Percentiles rank a stretch among this genome's conserved stretches.
phyloP scores from a whole-genome alignment of 2,113 vertebrate species.

The Argyrosomus japonicus region DNA sequence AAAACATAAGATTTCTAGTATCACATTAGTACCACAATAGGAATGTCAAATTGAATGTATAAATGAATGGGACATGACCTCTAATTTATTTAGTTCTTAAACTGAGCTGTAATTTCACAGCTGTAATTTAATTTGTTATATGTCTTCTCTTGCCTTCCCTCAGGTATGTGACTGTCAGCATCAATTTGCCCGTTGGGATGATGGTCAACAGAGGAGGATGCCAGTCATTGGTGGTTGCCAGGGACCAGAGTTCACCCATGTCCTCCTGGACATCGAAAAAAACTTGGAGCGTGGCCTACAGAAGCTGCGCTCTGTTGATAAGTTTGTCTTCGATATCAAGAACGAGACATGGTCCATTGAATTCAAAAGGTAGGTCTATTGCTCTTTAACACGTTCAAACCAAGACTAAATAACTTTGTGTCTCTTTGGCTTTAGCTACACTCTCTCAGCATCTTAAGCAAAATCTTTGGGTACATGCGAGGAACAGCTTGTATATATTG shows the following conservation, averaged over 20 bases:
- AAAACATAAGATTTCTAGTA: neutral
- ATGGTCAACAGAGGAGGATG: slow-evolving; percentile 85
- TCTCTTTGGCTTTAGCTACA: too few relatives aligned
- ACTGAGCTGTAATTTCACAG: neutral
- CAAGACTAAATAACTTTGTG: too few relatives aligned
- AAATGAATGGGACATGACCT: neutral
- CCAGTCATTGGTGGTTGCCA: slow-evolving; percentile 85
- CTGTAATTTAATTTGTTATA: too few relatives aligned
- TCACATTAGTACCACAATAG: neutral
- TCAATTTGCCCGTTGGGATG: slow-evolving; percentile 89
- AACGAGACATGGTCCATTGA: slow-evolving; percentile 86
- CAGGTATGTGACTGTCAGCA: slow-evolving; percentile 92
- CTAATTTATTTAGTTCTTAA: too few relatives aligned
- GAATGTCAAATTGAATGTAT: neutral
- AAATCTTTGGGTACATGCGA: too few relatives aligned
- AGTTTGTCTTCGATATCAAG: slow-evolving; percentile 87
- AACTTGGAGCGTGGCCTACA: slow-evolving; percentile 84
- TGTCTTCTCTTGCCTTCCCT: neutral
- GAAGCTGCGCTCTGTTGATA: slow-evolving; percentile 73
- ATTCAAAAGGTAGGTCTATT: slow-evolving; percentile 83
- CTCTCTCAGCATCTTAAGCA: too few relatives aligned
- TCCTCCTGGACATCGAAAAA: slow-evolving; percentile 85
- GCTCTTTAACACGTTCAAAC: neutral
- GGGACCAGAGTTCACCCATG: slow-evolving; percentile 83
- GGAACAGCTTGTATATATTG: neutral